Conservation (phyloP, 2,888 invertebrate genomes). For the Creontiades dilutus region DNA sequence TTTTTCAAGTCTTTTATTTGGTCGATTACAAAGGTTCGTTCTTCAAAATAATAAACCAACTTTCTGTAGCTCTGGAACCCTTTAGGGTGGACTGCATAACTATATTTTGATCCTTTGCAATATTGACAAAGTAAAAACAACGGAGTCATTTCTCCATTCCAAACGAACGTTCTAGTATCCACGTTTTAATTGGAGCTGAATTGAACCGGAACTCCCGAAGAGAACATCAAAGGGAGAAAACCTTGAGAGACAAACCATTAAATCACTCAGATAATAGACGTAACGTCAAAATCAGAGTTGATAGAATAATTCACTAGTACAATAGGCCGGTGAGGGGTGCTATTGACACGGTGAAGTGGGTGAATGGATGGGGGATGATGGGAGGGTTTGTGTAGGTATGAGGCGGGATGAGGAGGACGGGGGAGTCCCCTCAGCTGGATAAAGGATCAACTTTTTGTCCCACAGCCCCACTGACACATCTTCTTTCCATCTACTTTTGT, state of each 20-base stretch:
- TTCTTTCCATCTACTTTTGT: slow-evolving; percentile 9
- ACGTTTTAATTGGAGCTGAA: no score
- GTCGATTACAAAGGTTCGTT: no score
- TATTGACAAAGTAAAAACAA: no score
- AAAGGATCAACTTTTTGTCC: slow-evolving; percentile 15
- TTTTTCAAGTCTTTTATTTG: no score
- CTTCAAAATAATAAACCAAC: no score
- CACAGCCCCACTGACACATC: slow-evolving; percentile 24
- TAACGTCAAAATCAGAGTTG: slow-evolving; percentile 59
- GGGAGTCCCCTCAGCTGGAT: background rate
- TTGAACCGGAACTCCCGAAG: background rate
- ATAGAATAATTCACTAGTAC: slow-evolving; percentile 57
- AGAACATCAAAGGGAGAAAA: slow-evolving; percentile 25
- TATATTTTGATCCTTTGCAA: no score
- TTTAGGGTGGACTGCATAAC: no score
- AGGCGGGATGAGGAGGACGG: background rate
- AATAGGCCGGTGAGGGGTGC: slow-evolving; percentile 53
- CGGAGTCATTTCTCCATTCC: no score
- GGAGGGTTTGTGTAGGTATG: slow-evolving; percentile 2
- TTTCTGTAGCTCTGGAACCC: no score
- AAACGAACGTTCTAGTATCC: no score
- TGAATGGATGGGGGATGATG: slow-evolving; percentile 45
- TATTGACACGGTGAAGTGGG: slow-evolving; percentile 43
- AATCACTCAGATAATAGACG: slow-evolving; percentile 57
- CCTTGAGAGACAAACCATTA: slow-evolving; percentile 51